Evolutionary conservation across 2,113 vertebrate species (phyloP), one percentile per base, ranked within the genome.

Genomic region (Hassar affinis): DNA sequence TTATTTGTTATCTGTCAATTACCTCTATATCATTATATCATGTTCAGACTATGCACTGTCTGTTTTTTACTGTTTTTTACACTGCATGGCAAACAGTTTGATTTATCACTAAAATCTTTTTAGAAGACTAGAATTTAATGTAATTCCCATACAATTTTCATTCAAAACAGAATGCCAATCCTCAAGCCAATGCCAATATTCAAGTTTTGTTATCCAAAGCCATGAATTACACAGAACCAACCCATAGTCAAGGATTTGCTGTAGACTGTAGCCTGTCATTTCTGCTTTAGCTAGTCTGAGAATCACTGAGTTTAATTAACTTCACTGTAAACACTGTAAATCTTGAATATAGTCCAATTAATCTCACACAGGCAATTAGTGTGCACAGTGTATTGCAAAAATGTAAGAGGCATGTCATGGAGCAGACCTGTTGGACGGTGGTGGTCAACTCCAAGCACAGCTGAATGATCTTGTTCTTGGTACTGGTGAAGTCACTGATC

Each of bases 391-490:
- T 45, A 22, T 2, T 47, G 35, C 22, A 56, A 9, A 52, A 52
- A 54, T 45, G 7, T 49, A 72, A 51, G 20, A 59, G 8, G 47
- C n/a, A 74, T 35, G n/a, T 64, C 18, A 66, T 72, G 25, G 4
- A 66, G 45, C 42, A 93, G 89, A 99, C 98, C 98, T 99, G 96
- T 90, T 99, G 98, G 91, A 99, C 98, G 66, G 96, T 96, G 74
- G 98, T 99, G 76, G 98, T 99, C 89, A 99, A 94, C 88, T 99
- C 96, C 93, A 99, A 92, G 91, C 98, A 99, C 78, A 99, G 95
- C 85, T 99, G 97, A 90, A 99, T 99, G 90, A 99, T 98, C 93
- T 97, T 97, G 93, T 98, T 99, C 95, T 99, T 99, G 72, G 96
- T 98, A 86, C 94, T 87, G 47, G 97, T 97, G 92, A 98, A 98